phyloP scores from a whole-genome alignment of 2,797 vertebrate species.

The Mastacembelus armatus region DNA sequence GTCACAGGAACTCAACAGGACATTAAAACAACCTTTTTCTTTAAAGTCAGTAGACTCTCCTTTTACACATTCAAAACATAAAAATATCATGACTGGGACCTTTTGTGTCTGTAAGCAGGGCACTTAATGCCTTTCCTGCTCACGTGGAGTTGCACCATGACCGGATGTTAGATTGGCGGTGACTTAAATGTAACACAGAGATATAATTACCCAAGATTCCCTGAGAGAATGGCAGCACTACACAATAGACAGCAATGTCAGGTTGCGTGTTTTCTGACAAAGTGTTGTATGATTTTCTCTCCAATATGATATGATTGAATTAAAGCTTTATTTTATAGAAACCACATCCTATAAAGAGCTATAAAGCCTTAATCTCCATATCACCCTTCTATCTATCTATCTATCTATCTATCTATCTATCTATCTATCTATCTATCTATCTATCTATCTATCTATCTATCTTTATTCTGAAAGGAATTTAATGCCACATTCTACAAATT shows the following conservation, averaged over 20 bases:
- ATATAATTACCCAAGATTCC: conserved; percentile 50
- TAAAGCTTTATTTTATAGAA: too few relatives aligned
- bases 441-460: too few relatives aligned
- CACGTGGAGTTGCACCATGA: background rate
- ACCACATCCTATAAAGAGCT: too few relatives aligned
- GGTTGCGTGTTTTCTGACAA: too few relatives aligned
- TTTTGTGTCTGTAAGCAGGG: conserved; percentile 9
- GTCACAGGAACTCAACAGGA: background rate
- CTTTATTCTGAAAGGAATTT: conserved; percentile 13
- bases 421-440: background rate
- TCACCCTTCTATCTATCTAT: too few relatives aligned
- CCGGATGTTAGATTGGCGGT: conserved; percentile 36
- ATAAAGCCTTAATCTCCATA: too few relatives aligned
- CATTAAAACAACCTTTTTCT: background rate
- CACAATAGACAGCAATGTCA: conserved; percentile 13
- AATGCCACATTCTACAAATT: background rate
- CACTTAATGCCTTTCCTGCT: background rate
- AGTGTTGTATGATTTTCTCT: too few relatives aligned
- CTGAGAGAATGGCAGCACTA: conserved; percentile 14
- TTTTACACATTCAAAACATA: background rate
- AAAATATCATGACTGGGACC: background rate
- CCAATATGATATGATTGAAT: too few relatives aligned
- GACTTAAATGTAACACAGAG: conserved; percentile 27
- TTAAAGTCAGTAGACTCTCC: background rate
- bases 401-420: too few relatives aligned